phyloP scores from a whole-genome alignment of 2,113 vertebrate species.

The Trachemys scripta region DNA sequence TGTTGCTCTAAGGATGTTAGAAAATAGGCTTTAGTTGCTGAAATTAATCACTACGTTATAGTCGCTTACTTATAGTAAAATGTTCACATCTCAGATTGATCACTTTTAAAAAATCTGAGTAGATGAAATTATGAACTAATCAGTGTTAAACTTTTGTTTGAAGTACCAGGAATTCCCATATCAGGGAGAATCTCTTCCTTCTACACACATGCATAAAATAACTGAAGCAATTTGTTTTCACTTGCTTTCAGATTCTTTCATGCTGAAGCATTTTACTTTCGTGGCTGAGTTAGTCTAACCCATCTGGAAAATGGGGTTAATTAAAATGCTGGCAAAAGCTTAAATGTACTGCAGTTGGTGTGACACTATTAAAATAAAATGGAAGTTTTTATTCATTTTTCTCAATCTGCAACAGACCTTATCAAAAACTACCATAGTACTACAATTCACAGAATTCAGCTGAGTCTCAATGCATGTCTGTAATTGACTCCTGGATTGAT shows the following conservation, averaged over 20 bases:
- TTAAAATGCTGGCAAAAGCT: not conserved
- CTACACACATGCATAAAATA: not conserved
- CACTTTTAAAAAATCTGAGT: not conserved
- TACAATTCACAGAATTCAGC: conserved; percentile 20
- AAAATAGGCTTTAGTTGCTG: not conserved
- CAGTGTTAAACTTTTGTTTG: not conserved
- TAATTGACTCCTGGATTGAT: conserved; percentile 47
- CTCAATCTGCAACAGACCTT: not conserved
- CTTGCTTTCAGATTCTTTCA: not conserved
- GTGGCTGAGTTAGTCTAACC: not conserved
- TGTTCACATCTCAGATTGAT: not conserved
- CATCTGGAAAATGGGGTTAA: not conserved
- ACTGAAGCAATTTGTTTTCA: not conserved
- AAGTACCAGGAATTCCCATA: not conserved
- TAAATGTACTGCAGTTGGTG: not conserved
- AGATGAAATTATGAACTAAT: not conserved
- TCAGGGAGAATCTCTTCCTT: not conserved
- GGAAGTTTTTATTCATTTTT: not conserved
- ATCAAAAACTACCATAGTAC: conserved; percentile 24
- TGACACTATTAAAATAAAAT: not conserved
- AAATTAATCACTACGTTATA: not conserved
- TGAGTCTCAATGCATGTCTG: not conserved
- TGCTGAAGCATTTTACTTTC: not conserved
- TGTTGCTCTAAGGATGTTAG: not conserved
- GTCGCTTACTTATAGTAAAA: not conserved